A percentile compares a stretch with the other conserved stretches of the same genome.
phyloP scores from a whole-genome alignment of 1,140 invertebrate genomes.

The Leguminivora glycinivorella region DNA sequence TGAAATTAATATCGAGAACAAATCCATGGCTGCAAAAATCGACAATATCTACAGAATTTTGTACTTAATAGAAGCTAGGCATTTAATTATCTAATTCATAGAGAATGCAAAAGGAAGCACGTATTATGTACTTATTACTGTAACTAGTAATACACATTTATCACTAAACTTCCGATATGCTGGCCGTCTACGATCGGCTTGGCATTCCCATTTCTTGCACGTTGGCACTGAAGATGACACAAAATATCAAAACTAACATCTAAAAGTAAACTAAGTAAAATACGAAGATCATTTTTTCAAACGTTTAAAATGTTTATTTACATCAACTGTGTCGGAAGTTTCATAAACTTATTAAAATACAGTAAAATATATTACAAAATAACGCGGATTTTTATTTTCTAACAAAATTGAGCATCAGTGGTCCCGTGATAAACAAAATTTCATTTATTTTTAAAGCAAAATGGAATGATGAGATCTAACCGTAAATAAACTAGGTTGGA shows the following conservation, averaged over 20 bases:
- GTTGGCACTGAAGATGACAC: conserved; percentile 74
- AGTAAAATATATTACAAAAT: conserved; percentile 46
- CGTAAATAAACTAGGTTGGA: conserved; percentile 25
- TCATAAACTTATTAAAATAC: conserved; percentile 50
- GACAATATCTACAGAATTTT: conserved; percentile 38
- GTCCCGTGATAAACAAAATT: conserved; percentile 44
- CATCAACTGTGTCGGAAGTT: conserved; percentile 44
- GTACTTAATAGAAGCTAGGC: conserved; percentile 42
- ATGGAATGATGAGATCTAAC: conserved; percentile 75
- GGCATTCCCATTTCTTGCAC: conserved; percentile 51
- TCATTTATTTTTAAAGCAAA: conserved; percentile 52
- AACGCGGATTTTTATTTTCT: conserved; percentile 37
- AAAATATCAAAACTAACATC: conserved; percentile 45
- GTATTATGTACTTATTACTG: conserved; percentile 58
- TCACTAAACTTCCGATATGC: conserved; percentile 28
- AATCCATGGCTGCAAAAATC: conserved; percentile 12
- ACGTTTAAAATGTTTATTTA: conserved; percentile 49
- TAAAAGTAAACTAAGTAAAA: conserved; percentile 48
- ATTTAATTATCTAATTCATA: conserved; percentile 45
- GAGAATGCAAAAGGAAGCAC: conserved; percentile 72
- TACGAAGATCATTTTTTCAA: conserved; percentile 65
- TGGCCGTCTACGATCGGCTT: not conserved
- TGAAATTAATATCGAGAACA: not conserved
- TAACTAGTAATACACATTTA: conserved; percentile 58
- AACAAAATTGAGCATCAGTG: conserved; percentile 66